These are phyloP conservation scores for Poecile atricapillus DNA, from an alignment of 2,113 vertebrate species.

Conservation along the genomic window DNA sequence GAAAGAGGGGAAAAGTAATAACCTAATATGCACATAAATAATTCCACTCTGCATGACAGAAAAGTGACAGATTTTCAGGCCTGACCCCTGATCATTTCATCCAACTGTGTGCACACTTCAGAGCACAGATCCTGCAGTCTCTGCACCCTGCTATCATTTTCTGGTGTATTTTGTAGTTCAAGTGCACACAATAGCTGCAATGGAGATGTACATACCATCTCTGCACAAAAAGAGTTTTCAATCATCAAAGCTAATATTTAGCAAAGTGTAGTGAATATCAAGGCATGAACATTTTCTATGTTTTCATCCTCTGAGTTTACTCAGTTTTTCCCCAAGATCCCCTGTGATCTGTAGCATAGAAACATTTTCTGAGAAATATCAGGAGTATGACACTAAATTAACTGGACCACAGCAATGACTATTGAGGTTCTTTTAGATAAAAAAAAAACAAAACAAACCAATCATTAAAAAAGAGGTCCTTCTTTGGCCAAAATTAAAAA, in stretches of 20 bases:
- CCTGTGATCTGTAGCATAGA: neutral
- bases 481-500: neutral
- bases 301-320: neutral
- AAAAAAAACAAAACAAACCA: neutral
- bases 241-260: neutral
- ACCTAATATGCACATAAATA: neutral
- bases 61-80: neutral
- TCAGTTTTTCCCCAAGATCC: neutral
- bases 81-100: neutral
- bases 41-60: neutral
- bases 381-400: neutral
- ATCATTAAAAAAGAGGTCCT: neutral
- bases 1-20: neutral
- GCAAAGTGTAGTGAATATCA: neutral
- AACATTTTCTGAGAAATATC: neutral
- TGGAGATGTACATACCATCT: neutral
- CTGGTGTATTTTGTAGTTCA: neutral
- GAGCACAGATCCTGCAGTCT: neutral
- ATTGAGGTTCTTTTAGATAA: neutral
- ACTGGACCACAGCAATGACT: neutral
- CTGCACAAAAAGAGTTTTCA: neutral
- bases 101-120: neutral
- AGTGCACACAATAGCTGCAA: neutral
- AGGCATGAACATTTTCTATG: neutral
- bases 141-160: neutral